Evolutionary conservation across 2,888 invertebrate genomes (phyloP), one percentile per base, ranked within the genome.

Genomic region (Lordiphosa fenestrarum): DNA sequence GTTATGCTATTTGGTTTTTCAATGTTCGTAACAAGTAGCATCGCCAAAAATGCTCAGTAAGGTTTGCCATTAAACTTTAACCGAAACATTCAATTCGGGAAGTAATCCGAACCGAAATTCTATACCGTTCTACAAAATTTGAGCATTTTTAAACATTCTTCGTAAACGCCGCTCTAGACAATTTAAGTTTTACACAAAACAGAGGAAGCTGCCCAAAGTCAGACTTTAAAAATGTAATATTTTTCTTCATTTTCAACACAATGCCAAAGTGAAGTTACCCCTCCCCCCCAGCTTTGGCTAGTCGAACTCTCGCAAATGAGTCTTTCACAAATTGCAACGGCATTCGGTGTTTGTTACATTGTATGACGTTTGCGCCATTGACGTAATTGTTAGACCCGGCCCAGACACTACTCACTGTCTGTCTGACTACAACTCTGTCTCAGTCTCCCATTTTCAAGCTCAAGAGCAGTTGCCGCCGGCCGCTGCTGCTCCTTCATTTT

Each of bases 371-470:
- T 65, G 53, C 62, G 80, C 71, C 75, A 80, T 80, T 81, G 83
- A 80, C 85, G 83, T 84, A 80, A 80, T 84, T 80, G 82, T 80
- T 64, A 67, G 72, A 61, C 69, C 61, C 61, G 76, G 46, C 53
- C 61, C 80, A 76, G 84, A 76, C 76, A 69, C 57, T 44, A 37
- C 30, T 52, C 41, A 10, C 60, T 66, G 63, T 50, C 66, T 47
- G 66, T 56, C 66, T 65, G 60, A 42, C 60, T 59, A 51, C 47
- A 53, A 58, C 61, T 54, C 70, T 68, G 54, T 50, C 60, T 53
- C 36, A 40, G 53, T 56, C 50, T 53, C 49, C 42, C 49, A 41
- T 65, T 67, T 80, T 80, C 82, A 84, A 84, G 84, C 84, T 80
- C 83, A 84, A 80, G 84, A 84, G 80, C 84, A 72, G 48, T 58